A percentile compares a stretch with the other conserved stretches of the same genome.
phyloP scores from a whole-genome alignment of 2,113 vertebrate genomes.

The Cebidichthys violaceus region DNA sequence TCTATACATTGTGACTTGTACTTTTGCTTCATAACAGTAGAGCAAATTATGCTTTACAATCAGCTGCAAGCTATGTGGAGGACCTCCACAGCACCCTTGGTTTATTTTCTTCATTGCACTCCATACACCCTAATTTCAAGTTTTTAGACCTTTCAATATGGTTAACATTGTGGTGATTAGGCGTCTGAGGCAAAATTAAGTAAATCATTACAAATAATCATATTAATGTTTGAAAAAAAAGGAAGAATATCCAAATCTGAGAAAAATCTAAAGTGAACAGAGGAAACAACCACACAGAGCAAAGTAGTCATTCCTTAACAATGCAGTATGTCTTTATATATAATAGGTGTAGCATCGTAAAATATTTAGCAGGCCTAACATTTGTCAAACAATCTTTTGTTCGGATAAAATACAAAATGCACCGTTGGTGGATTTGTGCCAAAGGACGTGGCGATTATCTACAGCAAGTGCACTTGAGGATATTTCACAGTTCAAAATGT shows the following conservation, averaged over 20 bases:
- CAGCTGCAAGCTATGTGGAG: constrained; percentile 55
- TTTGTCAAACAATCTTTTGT: constrained; percentile 59
- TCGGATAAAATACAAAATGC: constrained; percentile 73
- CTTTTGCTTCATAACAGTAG: constrained; percentile 21
- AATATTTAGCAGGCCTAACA: constrained; percentile 57
- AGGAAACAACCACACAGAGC: constrained; percentile 15
- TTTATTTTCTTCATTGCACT: constrained; percentile 47
- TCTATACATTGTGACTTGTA: constrained; percentile 3
- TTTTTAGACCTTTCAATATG: constrained; percentile 34
- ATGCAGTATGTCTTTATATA: constrained; percentile 56
- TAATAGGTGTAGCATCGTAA: constrained; percentile 48
- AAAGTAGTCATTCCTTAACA: constrained; percentile 38
- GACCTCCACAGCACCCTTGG: constrained; percentile 58
- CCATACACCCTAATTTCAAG: constrained; percentile 17
- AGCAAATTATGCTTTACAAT: constrained; percentile 49
- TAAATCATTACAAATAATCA: constrained; percentile 16
- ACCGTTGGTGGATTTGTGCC: constrained; percentile 71
- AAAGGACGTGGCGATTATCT: constrained; percentile 71
- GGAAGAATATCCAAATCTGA: constrained; percentile 15
- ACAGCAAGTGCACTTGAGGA: constrained; percentile 83
- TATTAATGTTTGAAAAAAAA: constrained; percentile 10
- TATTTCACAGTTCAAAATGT: constrained; percentile 74
- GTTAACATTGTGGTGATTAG: constrained; percentile 12
- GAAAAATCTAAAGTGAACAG: constrained; percentile 27
- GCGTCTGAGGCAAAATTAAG: constrained; percentile 17